Base-by-base conservation (phyloP, 2,888 invertebrate species). In the Eilema griseolum region DNA sequence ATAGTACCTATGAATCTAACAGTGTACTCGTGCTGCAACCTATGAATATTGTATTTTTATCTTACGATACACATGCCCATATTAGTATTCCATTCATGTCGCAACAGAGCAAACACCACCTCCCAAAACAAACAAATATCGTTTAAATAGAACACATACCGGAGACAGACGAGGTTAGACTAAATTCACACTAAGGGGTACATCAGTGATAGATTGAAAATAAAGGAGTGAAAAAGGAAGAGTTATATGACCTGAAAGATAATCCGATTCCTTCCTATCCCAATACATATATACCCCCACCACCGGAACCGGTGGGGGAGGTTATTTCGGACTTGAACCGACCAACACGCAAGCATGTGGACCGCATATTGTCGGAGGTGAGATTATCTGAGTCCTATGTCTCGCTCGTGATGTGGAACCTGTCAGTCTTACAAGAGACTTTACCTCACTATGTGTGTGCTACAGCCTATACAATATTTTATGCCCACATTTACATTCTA, bases 121-220 rank as follows among this genome's bases (percentile, higher is more conserved):
- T 61, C n/a, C 28, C 31, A 61, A 61, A 31, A 61, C 61, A 61
- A 61, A 61, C 28, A n/a, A 61, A 20, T 61, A 31, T 28, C 26
- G 28, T 61, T 61, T n/a, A 61, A 61, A 61, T 61, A 61, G 31
- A 31, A 28, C 28, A 20, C 61, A 31, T 28, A 61, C 61, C 28
- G 16, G 8, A 31, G 16, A 61, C 16, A 33, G 20, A 61, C 26
- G n/a, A n/a, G 61, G 20, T 33, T 31, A 16, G 31, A 31, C 26
- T 14, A 59, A 8, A 52, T 52, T 26, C 23, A n/a, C 26, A 23
- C 12, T 24, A 57, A 24, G 12, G 11, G 24, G n/a, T 24, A 59
- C 57, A 14, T 16, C 14, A 59, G 14, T 23, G 4, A 59, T 59
- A 26, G 23, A 59, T 14, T 26, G 57, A 12, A 26, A 59, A 59